A percentile compares a stretch with the other conserved stretches of the same genome.
Evolutionary conservation across 1,140 invertebrate species (phyloP).

Genomic region (Procambarus virginalis): DNA sequence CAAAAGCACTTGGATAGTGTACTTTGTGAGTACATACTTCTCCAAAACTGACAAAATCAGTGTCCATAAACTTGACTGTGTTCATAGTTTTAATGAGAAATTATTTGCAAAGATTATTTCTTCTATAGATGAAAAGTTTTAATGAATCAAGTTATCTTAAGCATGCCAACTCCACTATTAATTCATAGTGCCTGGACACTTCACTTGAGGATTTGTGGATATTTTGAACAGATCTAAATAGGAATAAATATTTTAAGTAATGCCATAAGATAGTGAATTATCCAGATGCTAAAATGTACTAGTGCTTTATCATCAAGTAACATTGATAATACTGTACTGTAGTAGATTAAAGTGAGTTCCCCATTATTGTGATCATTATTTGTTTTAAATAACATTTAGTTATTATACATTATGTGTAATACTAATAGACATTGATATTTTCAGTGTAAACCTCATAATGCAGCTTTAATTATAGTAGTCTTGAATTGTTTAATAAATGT

Average conservation of each 20-base stretch:
- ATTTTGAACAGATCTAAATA: neutral
- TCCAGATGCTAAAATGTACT: too few species aligned
- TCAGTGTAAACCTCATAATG: too few species aligned
- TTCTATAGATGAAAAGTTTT: neutral
- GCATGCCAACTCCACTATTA: neutral
- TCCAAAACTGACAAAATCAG: neutral
- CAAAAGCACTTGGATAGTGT: neutral
- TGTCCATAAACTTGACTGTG: neutral
- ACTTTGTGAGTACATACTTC: neutral
- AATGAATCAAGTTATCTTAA: neutral
- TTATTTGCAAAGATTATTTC: neutral
- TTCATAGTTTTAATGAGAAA: neutral
- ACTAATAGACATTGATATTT: too few species aligned
- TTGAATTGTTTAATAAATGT: too few species aligned
- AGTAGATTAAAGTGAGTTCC: too few species aligned
- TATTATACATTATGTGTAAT: too few species aligned
- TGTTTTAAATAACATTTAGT: too few species aligned
- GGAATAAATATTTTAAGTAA: neutral
- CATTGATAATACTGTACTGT: too few species aligned
- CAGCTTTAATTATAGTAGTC: too few species aligned
- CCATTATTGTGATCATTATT: too few species aligned
- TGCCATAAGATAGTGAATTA: too few species aligned
- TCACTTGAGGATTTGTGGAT: neutral
- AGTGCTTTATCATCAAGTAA: too few species aligned
- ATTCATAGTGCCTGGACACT: neutral